Base-by-base conservation (phyloP, 2,113 vertebrate genomes). In the Andinoacara biseriatus region DNA sequence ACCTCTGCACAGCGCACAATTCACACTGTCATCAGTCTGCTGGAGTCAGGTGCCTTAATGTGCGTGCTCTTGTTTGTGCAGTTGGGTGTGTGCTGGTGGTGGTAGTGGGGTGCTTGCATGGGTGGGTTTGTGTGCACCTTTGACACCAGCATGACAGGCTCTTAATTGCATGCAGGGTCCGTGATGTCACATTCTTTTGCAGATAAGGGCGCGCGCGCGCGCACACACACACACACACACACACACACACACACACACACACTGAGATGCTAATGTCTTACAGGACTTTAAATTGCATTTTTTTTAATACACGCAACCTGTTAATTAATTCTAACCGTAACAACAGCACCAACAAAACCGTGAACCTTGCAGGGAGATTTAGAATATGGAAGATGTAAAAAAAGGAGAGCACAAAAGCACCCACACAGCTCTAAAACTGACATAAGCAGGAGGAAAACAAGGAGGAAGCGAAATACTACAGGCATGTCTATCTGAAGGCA, bases 121-220 rank as follows among this genome's bases (percentile, higher is more conserved):
- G 78, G 80, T 87, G 77, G 76, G 85, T 78, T 89, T 86, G 78
- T 76, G 58, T 72, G 76, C 85, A 90, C 90, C 85, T 93, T 91
- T 92, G 78, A 89, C 91, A 91, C 78, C 82, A 77, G 63, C 76
- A 76, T 92, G 91, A 94, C 90, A 91, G 87, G 61, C 86, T 92
- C 89, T 93, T 93, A 95, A 95, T 95, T 95, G 93, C 80, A 83
- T 89, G 75, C 86, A 80, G 65, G 56, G 89, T 91, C 81, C 63
- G 72, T 61, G 82, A 78, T 86, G 83, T 61, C 4, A 40, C 72
- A 88, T 89, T 86, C 52, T 83, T 82, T 83, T 76, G 58, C 33
- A 76, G 63, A 82, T 60, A 7, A 49, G 79, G 76, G 63, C 58
- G 40, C 76, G 74, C 56, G 52, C 11, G 81, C 61, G 38, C 75